Percentiles rank a stretch among this genome's conserved stretches.
phyloP scores from a whole-genome alignment of 2,888 invertebrate genomes.

The Tipula lateralis region DNA sequence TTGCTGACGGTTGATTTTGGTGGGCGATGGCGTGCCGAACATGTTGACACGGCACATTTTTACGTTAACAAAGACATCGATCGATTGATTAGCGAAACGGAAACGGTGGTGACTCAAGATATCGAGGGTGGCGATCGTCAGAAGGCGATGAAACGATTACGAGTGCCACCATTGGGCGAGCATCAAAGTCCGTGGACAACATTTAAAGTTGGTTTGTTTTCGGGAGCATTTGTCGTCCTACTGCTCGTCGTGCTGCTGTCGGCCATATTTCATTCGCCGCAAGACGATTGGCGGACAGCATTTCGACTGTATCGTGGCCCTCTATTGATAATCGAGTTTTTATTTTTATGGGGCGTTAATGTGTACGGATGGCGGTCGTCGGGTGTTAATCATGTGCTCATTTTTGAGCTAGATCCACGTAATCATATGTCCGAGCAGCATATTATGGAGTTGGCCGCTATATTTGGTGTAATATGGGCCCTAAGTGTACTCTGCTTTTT shows the following conservation, averaged over 20 bases:
- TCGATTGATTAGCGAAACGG: conserved; percentile 74
- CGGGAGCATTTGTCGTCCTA: conserved; percentile 74
- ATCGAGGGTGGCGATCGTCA: conserved; percentile 75
- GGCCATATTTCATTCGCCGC: conserved; percentile 51
- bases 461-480: conserved; percentile 73
- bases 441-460: conserved; percentile 69
- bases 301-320: conserved; percentile 75
- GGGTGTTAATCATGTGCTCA: conserved; percentile 78
- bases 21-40: conserved; percentile 70
- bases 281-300: conserved; percentile 61
- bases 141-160: conserved; percentile 79
- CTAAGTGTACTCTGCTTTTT: conserved; percentile 63
- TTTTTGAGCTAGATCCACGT: conserved; percentile 76
- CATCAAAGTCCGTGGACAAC: conserved; percentile 78
- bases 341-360: conserved; percentile 74
- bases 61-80: conserved; percentile 82
- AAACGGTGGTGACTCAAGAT: conserved; percentile 63
- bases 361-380: conserved; percentile 77
- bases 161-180: conserved; percentile 82
- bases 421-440: conserved; percentile 73
- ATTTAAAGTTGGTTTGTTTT: conserved; percentile 78
- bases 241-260: conserved; percentile 66
- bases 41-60: conserved; percentile 78
- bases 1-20: conserved; percentile 64
- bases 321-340: conserved; percentile 67